Evolutionary conservation across 2,113 vertebrate species (phyloP).

Genomic region (Oxyura jamaicensis): DNA sequence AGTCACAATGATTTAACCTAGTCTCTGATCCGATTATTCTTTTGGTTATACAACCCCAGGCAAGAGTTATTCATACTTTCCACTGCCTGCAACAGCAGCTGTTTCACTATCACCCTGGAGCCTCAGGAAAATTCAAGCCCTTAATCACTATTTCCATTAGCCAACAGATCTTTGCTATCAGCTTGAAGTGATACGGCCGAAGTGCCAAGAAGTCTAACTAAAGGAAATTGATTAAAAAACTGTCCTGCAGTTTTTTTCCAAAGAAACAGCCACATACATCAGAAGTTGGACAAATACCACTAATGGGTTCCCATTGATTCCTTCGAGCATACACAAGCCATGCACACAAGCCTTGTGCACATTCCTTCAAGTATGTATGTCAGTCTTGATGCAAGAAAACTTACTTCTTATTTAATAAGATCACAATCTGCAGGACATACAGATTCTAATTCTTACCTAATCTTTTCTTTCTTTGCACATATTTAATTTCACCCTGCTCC

Average conservation of each 20-base stretch:
- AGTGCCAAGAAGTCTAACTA: background rate
- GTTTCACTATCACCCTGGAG: constrained; percentile 33
- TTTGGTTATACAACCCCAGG: constrained; percentile 9
- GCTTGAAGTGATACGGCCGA: background rate
- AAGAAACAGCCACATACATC: background rate
- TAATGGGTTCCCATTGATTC: background rate
- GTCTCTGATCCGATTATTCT: background rate
- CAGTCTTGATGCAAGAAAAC: background rate
- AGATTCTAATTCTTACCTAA: background rate
- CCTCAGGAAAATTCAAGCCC: constrained; percentile 16
- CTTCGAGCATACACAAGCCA: background rate
- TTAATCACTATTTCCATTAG: constrained; percentile 62
- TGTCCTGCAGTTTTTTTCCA: no score
- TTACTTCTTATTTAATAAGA: background rate
- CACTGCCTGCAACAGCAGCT: constrained; percentile 58
- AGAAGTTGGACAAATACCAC: background rate
- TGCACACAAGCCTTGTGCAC: background rate
- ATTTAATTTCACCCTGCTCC: background rate
- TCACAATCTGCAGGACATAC: background rate
- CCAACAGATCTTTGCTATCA: background rate
- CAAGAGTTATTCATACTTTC: constrained; percentile 64
- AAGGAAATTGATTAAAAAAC: background rate
- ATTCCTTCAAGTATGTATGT: background rate
- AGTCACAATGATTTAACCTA: constrained; percentile 5
- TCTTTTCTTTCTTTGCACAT: background rate